Evolutionary conservation across 2,797 vertebrate genomes (phyloP).

Genomic region (Lateolabrax maculatus): DNA sequence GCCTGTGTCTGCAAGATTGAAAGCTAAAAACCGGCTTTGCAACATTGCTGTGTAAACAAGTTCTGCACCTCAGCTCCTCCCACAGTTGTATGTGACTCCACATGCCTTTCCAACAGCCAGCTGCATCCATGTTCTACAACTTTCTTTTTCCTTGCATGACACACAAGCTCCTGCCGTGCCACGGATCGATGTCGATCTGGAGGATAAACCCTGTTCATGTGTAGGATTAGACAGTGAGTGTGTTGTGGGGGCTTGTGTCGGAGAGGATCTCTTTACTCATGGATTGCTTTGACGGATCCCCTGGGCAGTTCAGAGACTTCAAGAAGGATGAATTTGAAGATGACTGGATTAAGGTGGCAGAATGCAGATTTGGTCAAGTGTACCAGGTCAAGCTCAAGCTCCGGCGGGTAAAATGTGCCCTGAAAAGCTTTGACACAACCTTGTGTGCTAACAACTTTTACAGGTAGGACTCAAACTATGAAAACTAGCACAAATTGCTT

Average conservation of each 20-base stretch:
- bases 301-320: slow-evolving; percentile 80
- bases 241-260: slow-evolving; percentile 2
- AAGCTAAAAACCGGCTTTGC: slow-evolving; percentile 62
- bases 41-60: slow-evolving; percentile 70
- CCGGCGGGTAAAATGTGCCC: slow-evolving; percentile 84
- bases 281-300: slow-evolving; percentile 53
- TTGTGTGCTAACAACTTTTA: slow-evolving; percentile 66
- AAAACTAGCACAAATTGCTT: neutral
- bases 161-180: slow-evolving; percentile 8
- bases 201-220: slow-evolving; percentile 56
- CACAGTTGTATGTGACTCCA: slow-evolving; percentile 28
- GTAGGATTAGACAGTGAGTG: slow-evolving; percentile 45
- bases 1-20: slow-evolving; percentile 17
- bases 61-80: slow-evolving; percentile 59
- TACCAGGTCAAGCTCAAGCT: slow-evolving; percentile 88
- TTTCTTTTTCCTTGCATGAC: slow-evolving; percentile 9
- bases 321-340: slow-evolving; percentile 88
- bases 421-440: slow-evolving; percentile 84
- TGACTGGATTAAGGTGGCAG: slow-evolving; percentile 87
- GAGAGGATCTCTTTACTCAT: slow-evolving; percentile 53
- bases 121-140: slow-evolving; percentile 2
- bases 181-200: slow-evolving; percentile 40
- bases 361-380: slow-evolving; percentile 87
- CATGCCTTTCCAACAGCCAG: slow-evolving; percentile 24
- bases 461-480: slow-evolving; percentile 74